Conservation (phyloP, 2,888 invertebrate species). For the Augochlorella aurata region DNA sequence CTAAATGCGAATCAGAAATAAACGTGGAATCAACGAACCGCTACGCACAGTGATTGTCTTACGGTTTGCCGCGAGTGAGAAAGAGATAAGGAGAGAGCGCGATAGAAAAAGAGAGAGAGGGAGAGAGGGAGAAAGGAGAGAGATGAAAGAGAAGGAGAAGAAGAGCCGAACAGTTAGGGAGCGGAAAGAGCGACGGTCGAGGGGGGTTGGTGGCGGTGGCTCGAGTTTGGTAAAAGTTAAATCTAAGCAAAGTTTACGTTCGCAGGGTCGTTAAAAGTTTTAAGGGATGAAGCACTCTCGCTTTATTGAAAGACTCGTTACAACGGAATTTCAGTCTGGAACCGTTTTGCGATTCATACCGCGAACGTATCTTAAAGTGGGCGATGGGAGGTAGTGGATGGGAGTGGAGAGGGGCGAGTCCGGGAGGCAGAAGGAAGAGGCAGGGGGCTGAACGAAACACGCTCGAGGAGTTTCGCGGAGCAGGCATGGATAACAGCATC, state of each 20-base stretch:
- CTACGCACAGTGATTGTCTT: slow-evolving; percentile 52
- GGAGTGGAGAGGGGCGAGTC: neutral
- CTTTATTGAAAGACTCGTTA: slow-evolving; percentile 62
- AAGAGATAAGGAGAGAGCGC: neutral
- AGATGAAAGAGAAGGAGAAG: neutral
- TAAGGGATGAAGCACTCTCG: slow-evolving; percentile 57
- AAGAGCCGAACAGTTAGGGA: neutral
- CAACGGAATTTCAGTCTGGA: slow-evolving; percentile 54
- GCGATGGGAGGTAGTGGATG: neutral
- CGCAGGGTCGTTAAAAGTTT: slow-evolving; percentile 63
- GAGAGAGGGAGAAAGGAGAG: neutral
- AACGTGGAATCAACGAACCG: slow-evolving; percentile 53
- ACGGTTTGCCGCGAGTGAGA: neutral
- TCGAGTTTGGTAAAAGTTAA: slow-evolving; percentile 56
- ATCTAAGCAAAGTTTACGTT: slow-evolving; percentile 62
- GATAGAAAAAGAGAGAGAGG: neutral
- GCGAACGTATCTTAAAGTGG: slow-evolving; percentile 33
- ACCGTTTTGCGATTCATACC: slow-evolving; percentile 59
- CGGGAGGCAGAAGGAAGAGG: neutral
- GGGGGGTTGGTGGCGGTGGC: slow-evolving; percentile 1
- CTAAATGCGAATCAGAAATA: slow-evolving; percentile 52
- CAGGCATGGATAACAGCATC: neutral
- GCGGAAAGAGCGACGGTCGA: slow-evolving; percentile 2
- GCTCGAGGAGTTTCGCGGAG: slow-evolving; percentile 24
- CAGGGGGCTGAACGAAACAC: slow-evolving; percentile 27